phyloP scores from a whole-genome alignment of 2,113 vertebrate species.

The Cyprinodon brontotheroides region DNA sequence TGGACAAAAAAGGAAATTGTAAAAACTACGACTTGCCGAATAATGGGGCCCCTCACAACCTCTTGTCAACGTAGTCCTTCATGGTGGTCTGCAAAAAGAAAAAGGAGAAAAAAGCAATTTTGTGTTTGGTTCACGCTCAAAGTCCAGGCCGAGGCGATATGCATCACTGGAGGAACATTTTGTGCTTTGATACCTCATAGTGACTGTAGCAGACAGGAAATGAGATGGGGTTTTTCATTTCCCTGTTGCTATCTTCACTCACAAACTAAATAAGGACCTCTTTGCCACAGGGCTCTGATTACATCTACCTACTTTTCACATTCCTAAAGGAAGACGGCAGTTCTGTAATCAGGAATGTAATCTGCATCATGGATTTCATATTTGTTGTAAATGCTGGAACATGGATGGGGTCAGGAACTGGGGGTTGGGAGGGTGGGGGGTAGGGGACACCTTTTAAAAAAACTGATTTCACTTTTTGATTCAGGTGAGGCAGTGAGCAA shows the following conservation, averaged over 20 bases:
- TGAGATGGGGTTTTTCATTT: constrained; percentile 84
- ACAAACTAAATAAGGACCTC: constrained; percentile 74
- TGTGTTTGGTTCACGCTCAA: constrained; percentile 65
- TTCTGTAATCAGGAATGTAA: constrained; percentile 77
- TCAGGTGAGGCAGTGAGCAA: constrained; percentile 35
- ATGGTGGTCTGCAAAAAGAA: constrained; percentile 38
- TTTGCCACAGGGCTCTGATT: constrained; percentile 68
- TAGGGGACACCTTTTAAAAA: constrained; percentile 29
- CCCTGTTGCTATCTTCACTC: constrained; percentile 71
- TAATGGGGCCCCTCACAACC: constrained; percentile 41
- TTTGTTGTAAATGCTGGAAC: constrained; percentile 74
- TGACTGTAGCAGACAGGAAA: constrained; percentile 77
- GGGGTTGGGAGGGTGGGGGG: background rate
- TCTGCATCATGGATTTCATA: constrained; percentile 77
- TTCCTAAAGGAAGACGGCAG: constrained; percentile 65
- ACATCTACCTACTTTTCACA: constrained; percentile 71
- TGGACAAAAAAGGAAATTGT: constrained; percentile 66
- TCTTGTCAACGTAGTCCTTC: constrained; percentile 28
- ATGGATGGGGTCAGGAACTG: constrained; percentile 69
- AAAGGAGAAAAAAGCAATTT: constrained; percentile 70
- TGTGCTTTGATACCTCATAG: constrained; percentile 70
- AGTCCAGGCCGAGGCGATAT: constrained; percentile 73
- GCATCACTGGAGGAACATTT: constrained; percentile 75
- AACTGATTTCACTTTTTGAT: constrained; percentile 74
- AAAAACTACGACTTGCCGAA: constrained; percentile 44